Base-by-base conservation (phyloP, 2,888 invertebrate species). In the Caenorhabditis japonica region DNA sequence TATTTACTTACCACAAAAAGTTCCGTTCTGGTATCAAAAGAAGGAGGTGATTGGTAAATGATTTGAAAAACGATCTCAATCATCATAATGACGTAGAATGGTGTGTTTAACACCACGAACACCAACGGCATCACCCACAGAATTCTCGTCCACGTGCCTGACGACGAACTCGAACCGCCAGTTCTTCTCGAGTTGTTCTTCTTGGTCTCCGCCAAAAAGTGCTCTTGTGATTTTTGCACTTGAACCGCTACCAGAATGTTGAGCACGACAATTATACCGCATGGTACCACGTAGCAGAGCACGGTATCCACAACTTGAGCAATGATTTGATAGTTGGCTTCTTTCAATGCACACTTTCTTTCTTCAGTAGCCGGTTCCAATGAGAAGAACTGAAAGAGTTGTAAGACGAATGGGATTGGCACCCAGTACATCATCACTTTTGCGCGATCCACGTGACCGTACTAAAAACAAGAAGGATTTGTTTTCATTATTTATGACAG, bases 41-140 rank as follows among this genome's bases (percentile, higher is more conserved):
- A 52, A 7, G 76, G 64, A 4, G 71, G 72, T n/a, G 68, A 69
- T 19, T 69, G 74, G 46, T 76, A 79, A 27, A 79, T 66, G 27
- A 73, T 69, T 73, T 76, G 79, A 7, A 72, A 68, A 7, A 79
- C 53, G 19, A 78, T 76, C 62, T 78, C 76, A 30, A 77, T 60
- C 73, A 79, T 77, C 73, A 73, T 73, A 4, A 75, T 61, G 21
- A 83, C 71, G 60, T 86, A 86, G 73, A 87, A 86, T 0, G 86
- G 86, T 10, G 86, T 84, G 77, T 86, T 86, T 25, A 86, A 68
- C 7, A 87, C 69, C 12, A 85, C 84, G 64, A 87, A 86, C 36
- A 85, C 84, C 53, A 86, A 64, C n/a, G 86, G 86, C 69, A 86
- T 85, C 36, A 87, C 86, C 76, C 85, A 79, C 33, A 86, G 79